Evolutionary conservation across 1,140 invertebrate species (phyloP), one percentile per base, ranked within the genome.

Genomic region (Dendroctonus valens): DNA sequence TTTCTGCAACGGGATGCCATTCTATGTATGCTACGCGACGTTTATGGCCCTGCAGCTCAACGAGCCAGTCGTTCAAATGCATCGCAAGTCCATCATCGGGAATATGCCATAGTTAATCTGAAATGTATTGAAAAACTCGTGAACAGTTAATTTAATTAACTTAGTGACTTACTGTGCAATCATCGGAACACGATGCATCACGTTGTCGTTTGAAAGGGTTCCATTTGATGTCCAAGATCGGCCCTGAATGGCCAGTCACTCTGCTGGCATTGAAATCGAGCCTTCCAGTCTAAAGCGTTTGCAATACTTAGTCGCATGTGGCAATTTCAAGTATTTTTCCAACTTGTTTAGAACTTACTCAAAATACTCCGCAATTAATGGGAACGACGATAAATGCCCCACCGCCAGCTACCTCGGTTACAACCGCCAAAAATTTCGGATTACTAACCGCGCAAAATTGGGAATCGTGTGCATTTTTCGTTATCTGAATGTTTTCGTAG

Each of bases 1-100:
- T 96, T 75, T 96, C 91, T 49, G 94, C 94, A 0, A 91, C 91
- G 1, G 96, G 96, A 82, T 98, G 96, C 95, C 95, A 98, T 77
- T 93, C 91, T 54, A 98, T 86, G 69, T 94, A 88, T 59, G 92
- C 88, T 0, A 93, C 91, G 54, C 94, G 82, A 42, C 94, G 82
- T 75, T 94, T 93, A 81, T 98, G 96, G 0, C 90, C 90, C 70
- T 88, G 86, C 7, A 98, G 79, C 75, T 97, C 93, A 14, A 92
- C 88, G 50, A 96, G 78, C 84, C 92, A 93, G 46, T 96, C 92
- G 0, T 86, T 91, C 26, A 96, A 77, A 75, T 92, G 91, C 73
- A 86, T 85, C 0, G 86, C 85, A 2, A 93, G 79, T 2, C 94
- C 94, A 8, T 87, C 89, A 73, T 97, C 94, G 6, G 94, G 95